Conservation (phyloP, 2,797 vertebrate genomes). For the Calcarius lapponicus region DNA sequence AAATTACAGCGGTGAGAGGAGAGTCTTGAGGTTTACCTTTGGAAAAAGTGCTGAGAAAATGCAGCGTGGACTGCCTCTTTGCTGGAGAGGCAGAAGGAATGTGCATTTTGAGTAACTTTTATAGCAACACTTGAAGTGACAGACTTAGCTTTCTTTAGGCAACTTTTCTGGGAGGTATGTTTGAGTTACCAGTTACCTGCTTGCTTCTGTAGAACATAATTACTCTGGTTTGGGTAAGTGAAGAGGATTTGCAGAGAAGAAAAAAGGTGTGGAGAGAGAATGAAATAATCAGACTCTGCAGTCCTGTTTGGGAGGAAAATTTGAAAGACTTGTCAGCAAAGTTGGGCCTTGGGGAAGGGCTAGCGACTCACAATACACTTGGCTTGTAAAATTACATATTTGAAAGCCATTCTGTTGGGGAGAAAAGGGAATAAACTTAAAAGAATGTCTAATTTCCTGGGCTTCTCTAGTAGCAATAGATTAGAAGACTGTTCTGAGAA, state of each 20-base stretch:
- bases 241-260: not conserved
- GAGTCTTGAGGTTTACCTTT: not conserved
- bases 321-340: not conserved
- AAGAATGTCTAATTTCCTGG: not conserved
- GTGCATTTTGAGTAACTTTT: not conserved
- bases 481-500: not conserved
- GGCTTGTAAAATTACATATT: not conserved
- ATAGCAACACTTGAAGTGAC: not conserved
- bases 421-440: not conserved
- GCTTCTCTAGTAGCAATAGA: not conserved
- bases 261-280: not conserved
- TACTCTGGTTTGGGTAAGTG: not conserved
- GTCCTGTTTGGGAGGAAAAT: not conserved
- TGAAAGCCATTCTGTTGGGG: not conserved
- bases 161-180: not conserved
- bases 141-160: not conserved
- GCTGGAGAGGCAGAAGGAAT: not conserved
- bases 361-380: not conserved
- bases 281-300: not conserved
- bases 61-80: not conserved
- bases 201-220: not conserved
- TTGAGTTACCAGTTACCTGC: not conserved
- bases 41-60: not conserved
- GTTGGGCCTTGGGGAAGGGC: not conserved
- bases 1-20: not conserved